These are phyloP conservation scores for Musca vetustissima DNA, from an alignment of 1,140 invertebrate genomes.

Conservation along the genomic window DNA sequence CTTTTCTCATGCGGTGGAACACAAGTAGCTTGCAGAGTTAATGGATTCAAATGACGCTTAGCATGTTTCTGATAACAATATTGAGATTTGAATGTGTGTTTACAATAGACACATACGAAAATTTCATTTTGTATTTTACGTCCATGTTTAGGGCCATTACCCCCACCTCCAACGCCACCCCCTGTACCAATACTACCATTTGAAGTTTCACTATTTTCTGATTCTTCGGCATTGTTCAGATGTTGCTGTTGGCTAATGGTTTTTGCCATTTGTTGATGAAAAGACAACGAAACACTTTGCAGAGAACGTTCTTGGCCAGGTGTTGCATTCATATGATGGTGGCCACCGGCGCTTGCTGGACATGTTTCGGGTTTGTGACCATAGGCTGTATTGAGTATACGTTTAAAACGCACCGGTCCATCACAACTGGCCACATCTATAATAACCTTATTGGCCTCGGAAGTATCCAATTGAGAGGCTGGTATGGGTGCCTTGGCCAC, in stretches of 20 bases:
- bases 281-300: conserved; percentile 51
- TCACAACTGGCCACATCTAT: conserved; percentile 85
- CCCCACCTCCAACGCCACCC: conserved; percentile 10
- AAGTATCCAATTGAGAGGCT: conserved; percentile 35
- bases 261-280: conserved; percentile 55
- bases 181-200: conserved; percentile 24
- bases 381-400: conserved; percentile 76
- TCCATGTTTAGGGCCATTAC: neutral
- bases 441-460: conserved; percentile 59
- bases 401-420: conserved; percentile 79
- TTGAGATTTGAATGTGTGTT: conserved; percentile 79
- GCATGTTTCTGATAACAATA: conserved; percentile 82
- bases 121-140: conserved; percentile 56
- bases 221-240: conserved; percentile 51
- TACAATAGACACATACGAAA: conserved; percentile 76
- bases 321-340: neutral
- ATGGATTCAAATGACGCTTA: conserved; percentile 65
- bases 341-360: conserved; percentile 16
- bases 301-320: conserved; percentile 40
- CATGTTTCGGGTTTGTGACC: conserved; percentile 53
- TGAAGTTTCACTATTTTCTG: conserved; percentile 40
- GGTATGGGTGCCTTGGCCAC: conserved; percentile 40
- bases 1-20: neutral
- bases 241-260: conserved; percentile 50
- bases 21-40: conserved; percentile 41